A percentile compares a stretch with the other conserved stretches of the same genome.
phyloP scores from a whole-genome alignment of 2,888 invertebrate species.

The Halictus quadricinctus region DNA sequence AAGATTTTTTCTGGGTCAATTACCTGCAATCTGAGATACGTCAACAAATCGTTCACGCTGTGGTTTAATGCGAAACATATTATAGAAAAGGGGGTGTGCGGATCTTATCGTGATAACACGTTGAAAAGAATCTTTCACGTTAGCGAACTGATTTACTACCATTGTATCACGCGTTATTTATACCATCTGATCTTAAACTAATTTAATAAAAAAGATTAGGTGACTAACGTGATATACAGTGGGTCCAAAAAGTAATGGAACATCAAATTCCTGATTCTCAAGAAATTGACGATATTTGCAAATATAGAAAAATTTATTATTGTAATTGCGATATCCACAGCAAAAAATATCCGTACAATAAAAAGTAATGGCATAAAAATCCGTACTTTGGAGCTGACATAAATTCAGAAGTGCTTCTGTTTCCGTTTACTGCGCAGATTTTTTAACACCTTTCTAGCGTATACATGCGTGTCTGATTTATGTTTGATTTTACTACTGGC shows the following conservation, averaged over 20 bases:
- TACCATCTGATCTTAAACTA: not conserved
- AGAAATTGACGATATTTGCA: too few species aligned
- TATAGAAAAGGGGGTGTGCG: not conserved
- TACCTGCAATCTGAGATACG: slow-evolving; percentile 18
- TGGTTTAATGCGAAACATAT: not conserved
- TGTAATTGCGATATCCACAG: too few species aligned
- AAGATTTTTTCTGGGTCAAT: slow-evolving; percentile 20
- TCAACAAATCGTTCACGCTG: slow-evolving; percentile 15
- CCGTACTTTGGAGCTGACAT: not conserved
- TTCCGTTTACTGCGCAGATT: not conserved
- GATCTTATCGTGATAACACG: not conserved
- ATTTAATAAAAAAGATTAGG: not conserved
- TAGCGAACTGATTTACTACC: not conserved
- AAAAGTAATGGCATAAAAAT: not conserved
- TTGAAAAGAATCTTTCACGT: not conserved
- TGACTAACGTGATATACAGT: too few species aligned
- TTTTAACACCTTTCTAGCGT: not conserved
- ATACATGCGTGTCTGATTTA: not conserved
- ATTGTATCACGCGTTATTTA: not conserved
- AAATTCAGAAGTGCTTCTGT: not conserved
- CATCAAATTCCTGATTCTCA: too few species aligned
- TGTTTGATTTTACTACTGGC: not conserved
- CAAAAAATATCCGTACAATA: not conserved
- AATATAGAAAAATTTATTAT: too few species aligned
- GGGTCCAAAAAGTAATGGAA: too few species aligned